These are phyloP conservation scores for Eumacrocentrus americanus DNA, from an alignment of 2,888 invertebrate genomes.

Conservation along the genomic window DNA sequence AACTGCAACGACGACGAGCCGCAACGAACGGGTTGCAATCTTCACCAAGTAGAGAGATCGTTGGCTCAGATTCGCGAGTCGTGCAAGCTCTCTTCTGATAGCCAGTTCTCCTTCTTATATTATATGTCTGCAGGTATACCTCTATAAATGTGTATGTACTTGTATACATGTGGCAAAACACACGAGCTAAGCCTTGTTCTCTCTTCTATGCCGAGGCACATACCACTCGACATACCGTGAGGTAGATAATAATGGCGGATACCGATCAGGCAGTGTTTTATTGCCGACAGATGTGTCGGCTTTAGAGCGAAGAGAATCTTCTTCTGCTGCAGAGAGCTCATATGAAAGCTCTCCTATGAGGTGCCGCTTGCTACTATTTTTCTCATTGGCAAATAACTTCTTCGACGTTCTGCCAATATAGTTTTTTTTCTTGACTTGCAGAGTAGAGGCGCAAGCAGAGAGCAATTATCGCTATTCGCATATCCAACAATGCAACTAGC, in stretches of 20 bases:
- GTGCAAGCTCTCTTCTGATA: conserved; percentile 28
- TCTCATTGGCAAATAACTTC: background rate
- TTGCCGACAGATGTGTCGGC: conserved; percentile 42
- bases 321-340: background rate
- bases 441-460: background rate
- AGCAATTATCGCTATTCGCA: background rate
- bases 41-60: conserved; percentile 28
- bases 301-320: background rate
- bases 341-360: conserved; percentile 1
- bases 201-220: conserved; percentile 18
- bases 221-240: conserved; percentile 33
- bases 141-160: conserved; percentile 6
- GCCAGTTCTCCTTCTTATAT: background rate
- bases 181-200: no score
- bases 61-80: conserved; percentile 31
- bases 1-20: conserved; percentile 20
- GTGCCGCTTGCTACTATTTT: conserved; percentile 23
- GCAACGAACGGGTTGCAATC: conserved; percentile 27
- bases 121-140: background rate
- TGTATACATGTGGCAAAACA: no score
- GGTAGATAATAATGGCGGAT: conserved; percentile 44
- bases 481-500: background rate
- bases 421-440: background rate
- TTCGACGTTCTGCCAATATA: background rate
- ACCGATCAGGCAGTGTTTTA: conserved; percentile 46